phyloP scores from a whole-genome alignment of 2,113 vertebrate species.

The Macheiramphus alcinus region DNA sequence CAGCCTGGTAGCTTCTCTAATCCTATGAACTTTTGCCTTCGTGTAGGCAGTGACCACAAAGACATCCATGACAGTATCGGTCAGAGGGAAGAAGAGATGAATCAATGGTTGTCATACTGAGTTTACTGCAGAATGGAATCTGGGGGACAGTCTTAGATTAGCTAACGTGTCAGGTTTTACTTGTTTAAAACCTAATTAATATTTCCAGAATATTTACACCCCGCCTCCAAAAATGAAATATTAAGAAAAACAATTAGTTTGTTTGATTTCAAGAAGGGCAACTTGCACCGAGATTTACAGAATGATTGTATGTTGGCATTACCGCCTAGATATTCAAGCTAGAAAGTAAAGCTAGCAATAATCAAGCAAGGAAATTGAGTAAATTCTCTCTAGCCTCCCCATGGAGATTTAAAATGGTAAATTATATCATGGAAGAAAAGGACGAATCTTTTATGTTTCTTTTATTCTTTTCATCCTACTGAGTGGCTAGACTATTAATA shows the following conservation, averaged over 20 bases:
- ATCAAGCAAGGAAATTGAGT: not conserved
- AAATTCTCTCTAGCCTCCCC: not conserved
- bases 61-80: rapidly evolving
- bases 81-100: not conserved
- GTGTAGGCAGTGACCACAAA: not conserved
- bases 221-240: not conserved
- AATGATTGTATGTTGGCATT: not conserved
- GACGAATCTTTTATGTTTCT: slow-evolving; percentile 6
- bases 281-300: not conserved
- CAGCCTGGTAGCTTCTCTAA: not conserved
- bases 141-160: too few species aligned
- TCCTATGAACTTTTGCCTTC: too few species aligned
- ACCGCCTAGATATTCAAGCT: not conserved
- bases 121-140: not conserved
- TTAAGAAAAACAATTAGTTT: not conserved
- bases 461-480: not conserved
- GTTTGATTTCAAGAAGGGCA: not conserved
- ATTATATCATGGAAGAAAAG: slow-evolving; percentile 25
- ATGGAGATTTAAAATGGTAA: slow-evolving; percentile 20
- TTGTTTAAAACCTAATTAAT: not conserved
- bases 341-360: not conserved
- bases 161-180: not conserved
- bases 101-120: not conserved
- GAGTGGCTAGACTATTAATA: slow-evolving; percentile 32
- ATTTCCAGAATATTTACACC: not conserved